Evolutionary conservation across 2,797 vertebrate genomes (phyloP).

Genomic region (Melanotaenia maccullochi): DNA sequence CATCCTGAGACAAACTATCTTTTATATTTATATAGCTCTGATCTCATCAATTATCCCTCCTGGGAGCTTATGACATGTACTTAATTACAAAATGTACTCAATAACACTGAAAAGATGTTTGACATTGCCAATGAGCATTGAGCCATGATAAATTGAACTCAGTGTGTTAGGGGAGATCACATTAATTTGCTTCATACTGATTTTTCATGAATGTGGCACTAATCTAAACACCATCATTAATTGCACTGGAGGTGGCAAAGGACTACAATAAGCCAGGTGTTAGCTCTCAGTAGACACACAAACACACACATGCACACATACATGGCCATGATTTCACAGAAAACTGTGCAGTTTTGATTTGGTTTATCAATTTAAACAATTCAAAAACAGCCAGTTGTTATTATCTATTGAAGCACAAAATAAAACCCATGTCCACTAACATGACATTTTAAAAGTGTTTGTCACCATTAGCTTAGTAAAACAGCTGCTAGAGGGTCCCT

Average conservation of each 20-base stretch:
- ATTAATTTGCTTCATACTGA: constrained; percentile 38
- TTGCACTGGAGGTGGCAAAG: constrained; percentile 51
- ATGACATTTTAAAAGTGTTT: constrained; percentile 18
- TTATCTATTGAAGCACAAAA: constrained; percentile 6
- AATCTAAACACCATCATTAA: constrained; percentile 75
- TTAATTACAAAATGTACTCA: constrained; percentile 60
- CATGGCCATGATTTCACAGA: neutral
- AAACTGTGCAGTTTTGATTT: neutral
- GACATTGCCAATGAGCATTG: constrained; percentile 61
- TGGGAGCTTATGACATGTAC: constrained; percentile 40
- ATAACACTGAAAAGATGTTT: constrained; percentile 59
- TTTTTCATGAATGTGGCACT: constrained; percentile 70
- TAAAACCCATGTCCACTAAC: constrained; percentile 7
- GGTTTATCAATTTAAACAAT: neutral
- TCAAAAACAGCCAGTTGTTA: neutral
- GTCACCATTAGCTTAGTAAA: constrained; percentile 31
- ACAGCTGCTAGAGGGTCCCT: constrained; percentile 17
- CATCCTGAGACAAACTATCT: constrained; percentile 29
- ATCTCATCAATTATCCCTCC: constrained; percentile 49
- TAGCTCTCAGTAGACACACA: constrained; percentile 25
- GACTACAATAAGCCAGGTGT: constrained; percentile 45
- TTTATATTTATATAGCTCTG: constrained; percentile 5
- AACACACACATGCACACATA: neutral
- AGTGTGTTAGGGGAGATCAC: constrained; percentile 55
- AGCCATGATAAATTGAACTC: constrained; percentile 68